These are phyloP conservation scores for Furcifer pardalis DNA, from an alignment of 2,797 vertebrate genomes.

Conservation along the genomic window DNA sequence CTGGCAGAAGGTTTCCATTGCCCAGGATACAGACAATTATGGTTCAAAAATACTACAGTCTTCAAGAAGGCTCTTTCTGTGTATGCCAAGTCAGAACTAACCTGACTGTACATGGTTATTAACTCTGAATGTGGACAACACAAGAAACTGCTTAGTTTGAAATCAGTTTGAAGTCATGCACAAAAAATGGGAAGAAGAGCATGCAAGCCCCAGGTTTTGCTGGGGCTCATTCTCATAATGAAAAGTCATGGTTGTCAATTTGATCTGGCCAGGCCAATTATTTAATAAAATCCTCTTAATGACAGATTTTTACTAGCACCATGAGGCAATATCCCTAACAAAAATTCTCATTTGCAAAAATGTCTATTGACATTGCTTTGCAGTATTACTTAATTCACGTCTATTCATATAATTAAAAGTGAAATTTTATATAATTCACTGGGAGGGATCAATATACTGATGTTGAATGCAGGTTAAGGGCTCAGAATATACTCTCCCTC, in stretches of 20 bases:
- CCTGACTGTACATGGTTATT: too few relatives aligned
- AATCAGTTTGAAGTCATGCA: neutral
- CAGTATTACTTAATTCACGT: neutral
- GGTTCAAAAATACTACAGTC: too few relatives aligned
- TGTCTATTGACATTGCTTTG: neutral
- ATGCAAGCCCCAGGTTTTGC: neutral
- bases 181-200: neutral
- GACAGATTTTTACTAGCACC: too few relatives aligned
- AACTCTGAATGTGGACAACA: neutral
- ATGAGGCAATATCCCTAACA: neutral
- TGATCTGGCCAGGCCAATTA: neutral
- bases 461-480: constrained; percentile 1
- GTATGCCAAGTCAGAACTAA: too few relatives aligned
- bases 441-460: neutral
- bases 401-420: neutral
- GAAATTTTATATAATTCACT: neutral
- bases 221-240: neutral
- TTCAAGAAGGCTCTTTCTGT: too few relatives aligned
- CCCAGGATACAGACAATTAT: too few relatives aligned
- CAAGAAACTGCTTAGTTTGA: neutral
- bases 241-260: neutral
- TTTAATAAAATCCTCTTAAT: neutral
- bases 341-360: neutral
- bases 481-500: neutral
- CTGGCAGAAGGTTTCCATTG: too few relatives aligned